Evolutionary conservation across 2,113 vertebrate genomes (phyloP).

Genomic region (Siphamia tubifer): DNA sequence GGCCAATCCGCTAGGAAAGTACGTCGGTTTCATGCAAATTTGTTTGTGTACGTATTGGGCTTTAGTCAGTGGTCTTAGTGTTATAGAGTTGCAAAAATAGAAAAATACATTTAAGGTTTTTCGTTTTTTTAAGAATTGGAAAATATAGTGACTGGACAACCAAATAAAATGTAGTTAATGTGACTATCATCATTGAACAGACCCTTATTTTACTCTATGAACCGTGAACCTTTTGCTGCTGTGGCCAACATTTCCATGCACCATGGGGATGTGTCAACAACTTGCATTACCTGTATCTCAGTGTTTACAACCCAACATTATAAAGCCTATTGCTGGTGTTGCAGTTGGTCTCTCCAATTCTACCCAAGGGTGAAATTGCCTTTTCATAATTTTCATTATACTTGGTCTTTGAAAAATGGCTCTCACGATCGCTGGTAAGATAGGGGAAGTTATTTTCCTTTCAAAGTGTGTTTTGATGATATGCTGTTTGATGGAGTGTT

Average conservation of each 20-base stretch:
- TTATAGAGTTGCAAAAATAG: background rate
- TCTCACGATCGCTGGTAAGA: constrained; percentile 57
- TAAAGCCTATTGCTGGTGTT: constrained; percentile 33
- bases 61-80: background rate
- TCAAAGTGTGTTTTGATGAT: constrained; percentile 63
- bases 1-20: too few species aligned
- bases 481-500: constrained; percentile 67
- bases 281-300: constrained; percentile 22
- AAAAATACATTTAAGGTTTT: background rate
- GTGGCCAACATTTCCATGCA: constrained; percentile 8
- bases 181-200: background rate
- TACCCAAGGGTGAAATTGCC: constrained; percentile 80
- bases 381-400: constrained; percentile 79
- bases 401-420: constrained; percentile 70
- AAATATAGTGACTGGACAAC: background rate
- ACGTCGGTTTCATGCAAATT: too few species aligned
- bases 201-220: constrained; percentile 16
- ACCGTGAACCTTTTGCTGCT: background rate
- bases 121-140: background rate
- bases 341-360: constrained; percentile 59
- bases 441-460: constrained; percentile 61
- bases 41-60: too few species aligned
- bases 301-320: constrained; percentile 62
- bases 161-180: background rate
- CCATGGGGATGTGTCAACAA: constrained; percentile 37